These are phyloP conservation scores for Dryococelus australis DNA, from an alignment of 2,888 invertebrate genomes.

Conservation along the genomic window DNA sequence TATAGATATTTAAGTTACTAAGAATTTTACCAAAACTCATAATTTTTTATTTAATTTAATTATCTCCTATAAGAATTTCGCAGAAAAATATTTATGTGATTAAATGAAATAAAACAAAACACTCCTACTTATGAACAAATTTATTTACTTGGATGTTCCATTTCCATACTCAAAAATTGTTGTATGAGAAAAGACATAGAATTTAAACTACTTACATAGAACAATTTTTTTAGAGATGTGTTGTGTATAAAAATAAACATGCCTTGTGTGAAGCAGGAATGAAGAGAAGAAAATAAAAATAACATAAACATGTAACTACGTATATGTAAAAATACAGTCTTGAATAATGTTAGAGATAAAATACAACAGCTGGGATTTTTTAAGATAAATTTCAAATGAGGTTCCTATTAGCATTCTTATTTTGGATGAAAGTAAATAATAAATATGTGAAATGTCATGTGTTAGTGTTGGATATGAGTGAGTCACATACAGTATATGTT, in stretches of 20 bases:
- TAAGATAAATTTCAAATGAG: slow-evolving; percentile 30
- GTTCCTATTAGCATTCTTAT: slow-evolving; percentile 31
- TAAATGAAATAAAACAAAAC: background rate
- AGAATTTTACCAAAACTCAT: background rate
- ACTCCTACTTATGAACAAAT: background rate
- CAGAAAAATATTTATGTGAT: background rate
- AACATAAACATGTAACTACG: slow-evolving; percentile 21
- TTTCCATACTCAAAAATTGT: slow-evolving; percentile 16
- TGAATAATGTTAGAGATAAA: slow-evolving; percentile 27
- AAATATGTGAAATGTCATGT: slow-evolving; percentile 19
- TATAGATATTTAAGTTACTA: background rate
- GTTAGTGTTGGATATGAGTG: slow-evolving; percentile 29
- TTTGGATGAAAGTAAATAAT: slow-evolving; percentile 25
- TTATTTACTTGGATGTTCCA: background rate
- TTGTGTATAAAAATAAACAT: slow-evolving; percentile 30
- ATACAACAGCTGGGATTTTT: slow-evolving; percentile 30
- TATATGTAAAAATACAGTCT: slow-evolving; percentile 29
- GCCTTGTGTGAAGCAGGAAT: slow-evolving; percentile 28
- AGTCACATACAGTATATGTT: slow-evolving; percentile 25
- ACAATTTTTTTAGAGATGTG: slow-evolving; percentile 25
- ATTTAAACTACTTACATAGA: slow-evolving; percentile 21
- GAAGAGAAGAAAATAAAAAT: slow-evolving; percentile 17
- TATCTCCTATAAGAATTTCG: background rate
- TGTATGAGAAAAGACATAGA: background rate
- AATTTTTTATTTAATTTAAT: background rate